Conservation (phyloP, 2,888 invertebrate species). For the Drosophila conformis region DNA sequence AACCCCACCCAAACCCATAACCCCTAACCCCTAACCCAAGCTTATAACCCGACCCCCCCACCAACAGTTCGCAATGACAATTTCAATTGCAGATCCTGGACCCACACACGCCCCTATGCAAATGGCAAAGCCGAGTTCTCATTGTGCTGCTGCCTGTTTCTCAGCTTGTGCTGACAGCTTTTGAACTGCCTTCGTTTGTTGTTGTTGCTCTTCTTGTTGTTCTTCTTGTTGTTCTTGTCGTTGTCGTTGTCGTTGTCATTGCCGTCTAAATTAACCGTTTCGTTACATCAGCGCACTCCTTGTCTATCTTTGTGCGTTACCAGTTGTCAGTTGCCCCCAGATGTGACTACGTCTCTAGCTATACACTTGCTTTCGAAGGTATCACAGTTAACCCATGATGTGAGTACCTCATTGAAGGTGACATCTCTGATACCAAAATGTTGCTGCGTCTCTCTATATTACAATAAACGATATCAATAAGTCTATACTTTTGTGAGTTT, state of each 20-base stretch:
- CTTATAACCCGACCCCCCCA: conserved; percentile 1
- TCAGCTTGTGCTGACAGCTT: conserved; percentile 71
- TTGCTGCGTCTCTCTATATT: background rate
- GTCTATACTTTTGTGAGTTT: background rate
- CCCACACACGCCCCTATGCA: conserved; percentile 76
- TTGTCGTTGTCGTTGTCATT: conserved; percentile 55
- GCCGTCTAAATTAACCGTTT: conserved; percentile 81
- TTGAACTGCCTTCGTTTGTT: conserved; percentile 75
- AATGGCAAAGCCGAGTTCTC: conserved; percentile 52
- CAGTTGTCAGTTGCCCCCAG: conserved; percentile 42
- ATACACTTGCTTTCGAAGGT: conserved; percentile 1
- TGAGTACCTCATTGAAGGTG: background rate
- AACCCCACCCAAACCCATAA: conserved; percentile 2
- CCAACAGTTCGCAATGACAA: conserved; percentile 33
- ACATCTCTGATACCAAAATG: background rate
- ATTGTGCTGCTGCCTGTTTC: conserved; percentile 13
- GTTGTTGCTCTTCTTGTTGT: conserved; percentile 31
- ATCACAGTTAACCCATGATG: background rate
- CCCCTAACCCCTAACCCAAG: background rate
- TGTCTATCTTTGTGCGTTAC: conserved; percentile 70
- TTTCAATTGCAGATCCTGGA: conserved; percentile 77
- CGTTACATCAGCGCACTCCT: conserved; percentile 73
- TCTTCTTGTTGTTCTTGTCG: conserved; percentile 48
- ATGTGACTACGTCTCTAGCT: conserved; percentile 26
- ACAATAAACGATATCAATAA: background rate